Evolutionary conservation across 37 sponge, comb jelly and placozoan genomes (phyloP).

Genomic region (Eunapius fragilis): DNA sequence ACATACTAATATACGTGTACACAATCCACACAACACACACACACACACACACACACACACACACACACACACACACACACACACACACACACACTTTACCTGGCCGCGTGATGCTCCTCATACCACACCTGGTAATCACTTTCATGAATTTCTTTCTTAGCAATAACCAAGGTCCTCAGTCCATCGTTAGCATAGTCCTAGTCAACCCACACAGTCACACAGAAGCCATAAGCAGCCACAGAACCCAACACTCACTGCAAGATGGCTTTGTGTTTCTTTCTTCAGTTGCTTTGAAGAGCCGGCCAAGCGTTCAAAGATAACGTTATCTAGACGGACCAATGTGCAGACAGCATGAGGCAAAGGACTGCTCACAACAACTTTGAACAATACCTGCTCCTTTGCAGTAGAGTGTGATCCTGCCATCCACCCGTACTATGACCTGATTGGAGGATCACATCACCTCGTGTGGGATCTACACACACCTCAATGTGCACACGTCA

Average conservation of each 20-base stretch:
- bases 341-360: background rate
- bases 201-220: too few relatives aligned
- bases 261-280: conserved; percentile 44
- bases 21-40: background rate
- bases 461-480: background rate
- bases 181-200: conserved; percentile 91
- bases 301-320: conserved; percentile 43
- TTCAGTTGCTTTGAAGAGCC: conserved; percentile 1
- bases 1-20: background rate
- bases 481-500: too few relatives aligned
- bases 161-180: conserved; percentile 86
- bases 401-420: conserved; percentile 78
- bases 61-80: background rate
- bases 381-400: conserved; percentile 90
- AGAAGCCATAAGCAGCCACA: background rate
- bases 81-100: conserved; percentile 24
- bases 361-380: too few relatives aligned
- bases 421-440: conserved; percentile 62
- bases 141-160: conserved; percentile 68
- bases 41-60: background rate
- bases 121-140: conserved; percentile 77
- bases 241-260: conserved; percentile 22
- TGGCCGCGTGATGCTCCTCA: conserved; percentile 69
- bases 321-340: conserved; percentile 49
- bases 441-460: background rate